phyloP scores from a whole-genome alignment of 2,113 vertebrate genomes.

The Grallaria varia region DNA sequence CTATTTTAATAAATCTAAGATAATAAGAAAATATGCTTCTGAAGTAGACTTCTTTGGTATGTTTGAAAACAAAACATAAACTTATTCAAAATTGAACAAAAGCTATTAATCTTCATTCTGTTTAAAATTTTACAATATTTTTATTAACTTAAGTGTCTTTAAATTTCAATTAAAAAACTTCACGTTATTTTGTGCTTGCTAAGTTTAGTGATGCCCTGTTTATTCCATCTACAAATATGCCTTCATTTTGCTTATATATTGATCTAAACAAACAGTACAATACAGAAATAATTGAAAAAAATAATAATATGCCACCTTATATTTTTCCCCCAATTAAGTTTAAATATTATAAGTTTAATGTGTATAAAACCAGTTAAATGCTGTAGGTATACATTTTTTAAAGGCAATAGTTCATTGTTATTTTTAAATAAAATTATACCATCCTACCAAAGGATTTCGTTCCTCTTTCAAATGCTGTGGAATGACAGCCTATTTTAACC shows the following conservation, averaged over 20 bases:
- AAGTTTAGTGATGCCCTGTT: background rate
- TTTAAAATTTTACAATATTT: background rate
- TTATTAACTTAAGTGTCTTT: background rate
- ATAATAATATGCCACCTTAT: rapidly evolving
- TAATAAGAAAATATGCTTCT: background rate
- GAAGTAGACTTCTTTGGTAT: background rate
- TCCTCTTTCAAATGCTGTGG: background rate
- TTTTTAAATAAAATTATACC: background rate
- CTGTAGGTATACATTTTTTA: background rate
- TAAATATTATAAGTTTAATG: background rate
- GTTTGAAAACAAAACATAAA: background rate
- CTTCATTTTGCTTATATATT: background rate
- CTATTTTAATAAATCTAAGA: background rate
- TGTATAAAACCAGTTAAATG: background rate
- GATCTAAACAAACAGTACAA: background rate
- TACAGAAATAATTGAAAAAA: background rate
- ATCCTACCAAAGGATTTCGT: background rate
- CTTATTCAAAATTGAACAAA: background rate
- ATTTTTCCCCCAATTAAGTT: background rate
- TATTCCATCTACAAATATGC: background rate
- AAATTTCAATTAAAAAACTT: background rate
- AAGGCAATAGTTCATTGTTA: background rate
- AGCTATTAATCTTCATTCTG: background rate
- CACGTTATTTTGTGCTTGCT: background rate
- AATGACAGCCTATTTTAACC: background rate